phyloP scores from a whole-genome alignment of 2,888 invertebrate genomes.

The Conops quadrifasciatus region DNA sequence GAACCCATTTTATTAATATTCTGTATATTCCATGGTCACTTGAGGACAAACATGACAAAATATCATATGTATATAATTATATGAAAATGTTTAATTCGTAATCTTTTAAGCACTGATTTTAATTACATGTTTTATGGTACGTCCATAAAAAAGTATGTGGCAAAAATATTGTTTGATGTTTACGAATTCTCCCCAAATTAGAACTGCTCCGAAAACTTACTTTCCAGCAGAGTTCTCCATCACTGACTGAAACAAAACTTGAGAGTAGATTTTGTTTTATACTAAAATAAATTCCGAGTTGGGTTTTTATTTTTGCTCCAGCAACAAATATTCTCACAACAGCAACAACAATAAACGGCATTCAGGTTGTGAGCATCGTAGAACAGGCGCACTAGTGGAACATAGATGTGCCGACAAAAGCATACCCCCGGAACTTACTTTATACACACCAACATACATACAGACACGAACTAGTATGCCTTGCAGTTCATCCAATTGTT shows the following conservation, averaged over 20 bases:
- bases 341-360: not conserved
- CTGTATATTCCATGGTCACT: not conserved
- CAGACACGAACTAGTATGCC: constrained; percentile 5
- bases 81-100: not conserved
- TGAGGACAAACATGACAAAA: not conserved
- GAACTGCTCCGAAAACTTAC: not conserved
- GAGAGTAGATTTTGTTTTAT: constrained; percentile 7
- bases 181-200: not conserved
- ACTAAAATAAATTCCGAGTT: not conserved
- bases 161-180: not conserved
- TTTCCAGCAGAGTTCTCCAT: constrained; percentile 2
- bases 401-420: not conserved
- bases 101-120: constrained; percentile 12
- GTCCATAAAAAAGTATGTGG: not conserved
- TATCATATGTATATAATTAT: not conserved
- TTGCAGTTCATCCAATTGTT: too few species aligned
- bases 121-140: not conserved
- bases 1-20: too few species aligned
- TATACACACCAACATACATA: not conserved
- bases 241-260: constrained; percentile 14
- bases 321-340: too few species aligned
- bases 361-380: not conserved
- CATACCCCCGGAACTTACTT: too few species aligned
- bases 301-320: not conserved
- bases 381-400: constrained; percentile 12